Evolutionary conservation across 2,113 vertebrate genomes (phyloP).

Genomic region (Caretta caretta): DNA sequence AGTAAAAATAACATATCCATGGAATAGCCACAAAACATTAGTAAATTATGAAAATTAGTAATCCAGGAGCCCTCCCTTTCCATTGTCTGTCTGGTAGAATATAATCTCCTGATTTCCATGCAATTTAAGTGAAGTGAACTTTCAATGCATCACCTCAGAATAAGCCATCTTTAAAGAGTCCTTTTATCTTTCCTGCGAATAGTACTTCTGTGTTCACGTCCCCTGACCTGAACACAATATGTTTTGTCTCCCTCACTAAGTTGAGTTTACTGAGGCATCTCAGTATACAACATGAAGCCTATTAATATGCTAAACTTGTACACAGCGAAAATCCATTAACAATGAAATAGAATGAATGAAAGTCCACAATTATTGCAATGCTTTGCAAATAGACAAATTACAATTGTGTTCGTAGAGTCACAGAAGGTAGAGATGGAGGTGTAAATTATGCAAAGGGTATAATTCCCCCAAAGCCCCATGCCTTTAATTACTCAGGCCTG

Average conservation of each 20-base stretch:
- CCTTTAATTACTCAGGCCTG: not conserved
- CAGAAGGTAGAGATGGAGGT: not conserved
- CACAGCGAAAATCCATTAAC: not conserved
- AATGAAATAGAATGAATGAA: not conserved
- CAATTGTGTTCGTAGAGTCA: not conserved
- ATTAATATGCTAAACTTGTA: fast-evolving
- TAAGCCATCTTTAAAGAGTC: not conserved
- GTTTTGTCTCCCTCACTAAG: not conserved
- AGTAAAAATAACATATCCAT: not conserved
- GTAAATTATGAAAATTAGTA: not conserved
- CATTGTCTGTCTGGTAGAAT: not conserved
- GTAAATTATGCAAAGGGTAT: not conserved
- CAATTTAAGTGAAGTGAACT: not conserved
- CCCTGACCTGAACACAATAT: not conserved
- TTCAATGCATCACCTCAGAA: not conserved
- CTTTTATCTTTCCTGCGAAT: not conserved
- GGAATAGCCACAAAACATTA: not conserved
- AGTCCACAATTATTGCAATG: not conserved
- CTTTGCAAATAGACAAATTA: not conserved
- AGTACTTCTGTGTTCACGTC: not conserved
- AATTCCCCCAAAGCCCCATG: not conserved
- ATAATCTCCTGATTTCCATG: not conserved
- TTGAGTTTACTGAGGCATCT: not conserved
- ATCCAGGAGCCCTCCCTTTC: not conserved
- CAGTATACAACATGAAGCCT: not conserved